These are phyloP conservation scores for Pomatostomus ruficeps DNA, from an alignment of 2,113 vertebrate genomes.

Conservation along the genomic window DNA sequence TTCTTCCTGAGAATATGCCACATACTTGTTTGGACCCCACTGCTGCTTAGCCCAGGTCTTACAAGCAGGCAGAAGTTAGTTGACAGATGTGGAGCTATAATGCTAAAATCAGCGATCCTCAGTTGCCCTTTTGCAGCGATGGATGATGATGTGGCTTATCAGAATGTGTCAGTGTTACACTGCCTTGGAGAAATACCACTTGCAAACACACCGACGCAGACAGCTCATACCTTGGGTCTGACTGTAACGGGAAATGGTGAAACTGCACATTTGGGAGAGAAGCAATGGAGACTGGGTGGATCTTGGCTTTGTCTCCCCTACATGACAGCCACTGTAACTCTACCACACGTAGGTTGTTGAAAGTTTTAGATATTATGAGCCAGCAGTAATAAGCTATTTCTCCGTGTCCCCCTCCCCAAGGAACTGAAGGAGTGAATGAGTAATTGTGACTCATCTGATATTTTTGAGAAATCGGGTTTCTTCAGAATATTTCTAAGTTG, in stretches of 20 bases:
- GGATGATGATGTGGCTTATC: background rate
- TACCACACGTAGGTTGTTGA: background rate
- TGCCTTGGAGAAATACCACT: background rate
- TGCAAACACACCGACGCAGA: constrained; percentile 18
- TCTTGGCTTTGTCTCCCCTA: background rate
- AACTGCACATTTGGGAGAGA: background rate
- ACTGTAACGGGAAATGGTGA: fast-evolving
- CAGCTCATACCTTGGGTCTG: background rate
- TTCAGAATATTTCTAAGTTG: background rate
- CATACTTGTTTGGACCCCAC: fast-evolving
- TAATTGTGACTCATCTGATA: constrained; percentile 33
- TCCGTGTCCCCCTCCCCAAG: background rate
- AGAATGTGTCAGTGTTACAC: background rate
- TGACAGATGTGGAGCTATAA: background rate
- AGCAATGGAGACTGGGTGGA: background rate
- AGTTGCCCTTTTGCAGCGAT: background rate
- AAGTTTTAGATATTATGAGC: background rate
- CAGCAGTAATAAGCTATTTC: background rate
- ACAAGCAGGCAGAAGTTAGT: background rate
- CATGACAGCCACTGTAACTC: background rate
- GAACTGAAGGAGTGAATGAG: background rate
- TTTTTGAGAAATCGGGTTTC: background rate
- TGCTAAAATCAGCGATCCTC: background rate
- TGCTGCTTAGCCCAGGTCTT: background rate
- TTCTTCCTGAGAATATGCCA: background rate